Base-by-base conservation (phyloP, 2,113 vertebrate genomes). In the Calonectris borealis region DNA sequence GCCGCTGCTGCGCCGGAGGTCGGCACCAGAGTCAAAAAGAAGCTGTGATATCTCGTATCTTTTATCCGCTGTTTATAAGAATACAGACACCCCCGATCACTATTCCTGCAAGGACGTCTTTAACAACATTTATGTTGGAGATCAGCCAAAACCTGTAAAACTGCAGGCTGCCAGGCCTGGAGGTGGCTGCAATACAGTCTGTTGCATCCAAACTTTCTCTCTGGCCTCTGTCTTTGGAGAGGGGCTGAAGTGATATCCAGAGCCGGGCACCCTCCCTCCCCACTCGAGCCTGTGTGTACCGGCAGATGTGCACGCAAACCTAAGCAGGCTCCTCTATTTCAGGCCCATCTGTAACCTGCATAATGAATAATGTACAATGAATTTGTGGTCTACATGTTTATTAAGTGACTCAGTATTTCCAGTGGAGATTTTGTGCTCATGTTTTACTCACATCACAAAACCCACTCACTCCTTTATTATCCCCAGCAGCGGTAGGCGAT, bases 351-450 rank as follows among this genome's bases (percentile, higher is more conserved):
- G 87, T 91, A 96, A 96, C 82, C 95, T 88, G 78, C 10, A 1
- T 58, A 77, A 80, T 90, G 75, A 94, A 93, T 85, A 85, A 93
- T 54, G 84, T 83, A 93, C 55, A 55, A 55, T 44, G 83, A 70
- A 65, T 93, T 94, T 94, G 91, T 85, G 93, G 75, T 88, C 96
- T 91, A 80, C 91, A 49, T 97, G 94, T 97, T 96, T 95, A 94
- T 90, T 96, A 86, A 96, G 89, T 95, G 96, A 97, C 82, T 97
- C 96, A 95, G 65, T 96, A 77, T 95, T 96, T 96, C 93, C 94
- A 95, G 79, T 73, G 87, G 91, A 94, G 91, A 94, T 94, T 95
- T 91, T 94, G 80, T 96, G 77, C 96, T 94, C 95, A 76, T 89
- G 93, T 91, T 97, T 93, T 93, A 93, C 95, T 97, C 89, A 90